A percentile compares a stretch with the other conserved stretches of the same genome.
Evolutionary conservation across 2,113 vertebrate species (phyloP).

Genomic region (Morone saxatilis): DNA sequence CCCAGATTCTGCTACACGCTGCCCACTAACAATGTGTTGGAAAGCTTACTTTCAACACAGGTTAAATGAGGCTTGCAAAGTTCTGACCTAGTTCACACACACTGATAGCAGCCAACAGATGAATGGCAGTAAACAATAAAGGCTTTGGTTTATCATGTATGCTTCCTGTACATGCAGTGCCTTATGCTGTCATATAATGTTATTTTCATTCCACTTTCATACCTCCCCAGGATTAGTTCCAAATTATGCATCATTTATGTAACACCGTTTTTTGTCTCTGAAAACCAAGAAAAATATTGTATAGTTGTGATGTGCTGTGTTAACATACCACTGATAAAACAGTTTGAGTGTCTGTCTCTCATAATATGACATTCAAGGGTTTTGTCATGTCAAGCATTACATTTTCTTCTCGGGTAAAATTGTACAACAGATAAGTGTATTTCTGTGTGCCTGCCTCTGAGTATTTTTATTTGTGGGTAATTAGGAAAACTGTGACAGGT

Average conservation of each 20-base stretch:
- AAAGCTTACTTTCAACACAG: constrained; percentile 35
- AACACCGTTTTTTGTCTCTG: not conserved
- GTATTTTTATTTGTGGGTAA: not conserved
- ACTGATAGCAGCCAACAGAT: constrained; percentile 1
- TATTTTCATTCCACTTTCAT: not conserved
- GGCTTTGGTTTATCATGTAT: not conserved
- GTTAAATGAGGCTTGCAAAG: constrained; percentile 54
- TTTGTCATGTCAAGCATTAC: not conserved
- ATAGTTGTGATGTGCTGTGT: not conserved
- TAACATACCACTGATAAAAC: not conserved
- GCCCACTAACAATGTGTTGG: constrained; percentile 3
- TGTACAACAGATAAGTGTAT: not conserved
- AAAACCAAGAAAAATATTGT: not conserved
- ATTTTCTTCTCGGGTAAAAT: not conserved
- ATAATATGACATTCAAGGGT: not conserved
- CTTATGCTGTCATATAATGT: not conserved
- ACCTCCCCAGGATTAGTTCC: too few species aligned
- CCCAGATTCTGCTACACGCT: not conserved
- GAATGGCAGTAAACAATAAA: not conserved
- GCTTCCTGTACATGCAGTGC: not conserved
- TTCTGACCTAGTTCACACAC: constrained; percentile 61
- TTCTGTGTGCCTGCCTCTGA: not conserved
- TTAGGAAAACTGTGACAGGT: not conserved
- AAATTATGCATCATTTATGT: too few species aligned
- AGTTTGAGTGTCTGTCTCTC: not conserved